These are phyloP conservation scores for Zaprionus vittiger DNA, from an alignment of 1,140 invertebrate species.

Conservation along the genomic window DNA sequence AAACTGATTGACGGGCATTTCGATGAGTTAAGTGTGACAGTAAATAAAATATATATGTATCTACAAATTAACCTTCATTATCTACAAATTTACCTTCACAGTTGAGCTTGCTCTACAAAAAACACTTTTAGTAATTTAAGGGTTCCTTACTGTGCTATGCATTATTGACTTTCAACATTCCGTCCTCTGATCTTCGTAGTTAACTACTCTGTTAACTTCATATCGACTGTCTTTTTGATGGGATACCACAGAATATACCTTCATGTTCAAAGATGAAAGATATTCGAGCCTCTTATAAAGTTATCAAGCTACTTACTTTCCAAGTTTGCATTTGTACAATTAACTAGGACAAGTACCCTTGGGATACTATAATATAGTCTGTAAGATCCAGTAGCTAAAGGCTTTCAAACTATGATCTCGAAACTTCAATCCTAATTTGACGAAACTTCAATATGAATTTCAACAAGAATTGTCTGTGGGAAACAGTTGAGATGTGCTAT, in stretches of 20 bases:
- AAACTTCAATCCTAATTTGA: not conserved
- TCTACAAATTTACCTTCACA: too few species aligned
- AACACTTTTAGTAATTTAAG: too few species aligned
- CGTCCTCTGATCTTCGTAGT: too few species aligned
- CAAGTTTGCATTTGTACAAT: not conserved
- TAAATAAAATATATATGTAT: too few species aligned
- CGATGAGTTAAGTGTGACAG: not conserved
- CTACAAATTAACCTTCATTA: too few species aligned
- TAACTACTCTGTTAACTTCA: too few species aligned
- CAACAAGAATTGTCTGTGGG: not conserved
- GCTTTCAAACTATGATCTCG: not conserved
- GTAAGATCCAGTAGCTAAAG: too few species aligned
- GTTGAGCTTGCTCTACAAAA: too few species aligned
- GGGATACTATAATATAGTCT: not conserved
- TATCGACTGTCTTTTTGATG: not conserved
- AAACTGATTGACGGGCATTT: not conserved
- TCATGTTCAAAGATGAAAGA: not conserved
- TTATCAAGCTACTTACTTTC: not conserved
- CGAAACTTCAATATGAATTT: not conserved
- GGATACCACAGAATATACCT: too few species aligned
- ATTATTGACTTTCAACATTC: too few species aligned
- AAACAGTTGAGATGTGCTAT: not conserved
- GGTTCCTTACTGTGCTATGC: too few species aligned
- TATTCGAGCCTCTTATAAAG: not conserved
- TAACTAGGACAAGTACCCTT: not conserved